These are phyloP conservation scores for Coilia nasus DNA, from an alignment of 2,797 vertebrate species.

Conservation along the genomic window DNA sequence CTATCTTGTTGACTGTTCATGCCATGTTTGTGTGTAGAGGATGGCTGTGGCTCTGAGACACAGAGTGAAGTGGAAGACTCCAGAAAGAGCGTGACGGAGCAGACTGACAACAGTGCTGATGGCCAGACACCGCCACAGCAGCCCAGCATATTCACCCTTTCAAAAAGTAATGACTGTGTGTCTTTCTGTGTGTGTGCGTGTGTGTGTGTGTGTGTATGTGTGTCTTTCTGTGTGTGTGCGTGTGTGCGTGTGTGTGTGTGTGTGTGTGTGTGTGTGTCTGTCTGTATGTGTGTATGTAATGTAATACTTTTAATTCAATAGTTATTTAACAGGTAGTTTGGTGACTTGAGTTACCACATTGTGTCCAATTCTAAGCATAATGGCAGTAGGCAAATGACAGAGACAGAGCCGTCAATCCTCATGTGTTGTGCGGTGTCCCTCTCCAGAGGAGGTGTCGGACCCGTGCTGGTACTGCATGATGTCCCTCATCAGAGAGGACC, in stretches of 20 bases:
- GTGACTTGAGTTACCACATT: too few species aligned
- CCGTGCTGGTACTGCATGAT: slow-evolving; percentile 76
- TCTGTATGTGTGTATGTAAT: too few species aligned
- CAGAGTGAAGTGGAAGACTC: neutral
- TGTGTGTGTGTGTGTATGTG: neutral
- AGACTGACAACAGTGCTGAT: neutral
- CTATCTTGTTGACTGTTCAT: neutral
- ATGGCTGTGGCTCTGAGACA: neutral
- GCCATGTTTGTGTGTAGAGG: neutral
- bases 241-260: too few species aligned
- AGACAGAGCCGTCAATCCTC: too few species aligned
- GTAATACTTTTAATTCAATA: too few species aligned
- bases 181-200: neutral
- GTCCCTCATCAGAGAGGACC: slow-evolving; percentile 69
- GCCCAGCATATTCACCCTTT: neutral
- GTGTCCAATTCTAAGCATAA: too few species aligned
- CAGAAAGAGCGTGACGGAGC: neutral
- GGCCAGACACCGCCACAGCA: neutral
- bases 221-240: too few species aligned
- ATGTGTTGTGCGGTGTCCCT: too few species aligned
- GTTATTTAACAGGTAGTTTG: too few species aligned
- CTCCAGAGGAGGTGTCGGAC: slow-evolving; percentile 60
- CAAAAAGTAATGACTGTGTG: neutral
- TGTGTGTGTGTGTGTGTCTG: too few species aligned
- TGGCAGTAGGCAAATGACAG: too few species aligned